A percentile compares a stretch with the other conserved stretches of the same genome.
phyloP scores from a whole-genome alignment of 2,888 invertebrate species.

The Melanostoma scalare region DNA sequence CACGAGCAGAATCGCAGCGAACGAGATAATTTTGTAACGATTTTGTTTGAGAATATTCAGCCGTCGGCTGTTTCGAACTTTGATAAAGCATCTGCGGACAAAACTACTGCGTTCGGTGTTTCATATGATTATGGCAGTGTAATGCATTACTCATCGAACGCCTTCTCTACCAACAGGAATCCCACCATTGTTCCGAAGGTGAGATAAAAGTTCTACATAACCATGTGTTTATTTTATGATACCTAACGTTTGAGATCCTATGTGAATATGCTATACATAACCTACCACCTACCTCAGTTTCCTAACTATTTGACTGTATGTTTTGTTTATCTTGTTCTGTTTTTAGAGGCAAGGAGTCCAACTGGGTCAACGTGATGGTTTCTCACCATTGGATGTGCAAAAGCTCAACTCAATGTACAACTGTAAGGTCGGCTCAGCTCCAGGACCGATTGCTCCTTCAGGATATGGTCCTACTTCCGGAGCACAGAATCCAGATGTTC shows the following conservation, averaged over 20 bases:
- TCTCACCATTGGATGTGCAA: slow-evolving; percentile 87
- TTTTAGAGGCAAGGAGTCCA: slow-evolving; percentile 77
- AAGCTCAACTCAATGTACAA: slow-evolving; percentile 91
- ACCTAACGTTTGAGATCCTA: not conserved
- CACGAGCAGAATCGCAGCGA: slow-evolving; percentile 92
- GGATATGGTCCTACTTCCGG: slow-evolving; percentile 35
- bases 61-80: slow-evolving; percentile 87
- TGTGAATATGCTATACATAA: too few relatives aligned
- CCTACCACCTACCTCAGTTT: too few relatives aligned
- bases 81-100: slow-evolving; percentile 84
- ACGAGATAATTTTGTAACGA: slow-evolving; percentile 86
- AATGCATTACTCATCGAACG: slow-evolving; percentile 91
- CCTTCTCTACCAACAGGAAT: slow-evolving; percentile 88
- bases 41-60: slow-evolving; percentile 88
- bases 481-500: slow-evolving; percentile 70
- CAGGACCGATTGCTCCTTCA: not conserved
- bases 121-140: slow-evolving; percentile 91
- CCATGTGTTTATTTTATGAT: too few relatives aligned
- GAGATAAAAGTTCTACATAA: too few relatives aligned
- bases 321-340: slow-evolving; percentile 6
- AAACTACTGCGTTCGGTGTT: slow-evolving; percentile 86
- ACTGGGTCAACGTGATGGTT: slow-evolving; percentile 89
- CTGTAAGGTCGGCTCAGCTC: slow-evolving; percentile 80
- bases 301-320: not conserved
- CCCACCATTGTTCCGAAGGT: slow-evolving; percentile 89